Evolutionary conservation across 2,888 invertebrate species (phyloP).

Genomic region (Micoletzkya japonica): DNA sequence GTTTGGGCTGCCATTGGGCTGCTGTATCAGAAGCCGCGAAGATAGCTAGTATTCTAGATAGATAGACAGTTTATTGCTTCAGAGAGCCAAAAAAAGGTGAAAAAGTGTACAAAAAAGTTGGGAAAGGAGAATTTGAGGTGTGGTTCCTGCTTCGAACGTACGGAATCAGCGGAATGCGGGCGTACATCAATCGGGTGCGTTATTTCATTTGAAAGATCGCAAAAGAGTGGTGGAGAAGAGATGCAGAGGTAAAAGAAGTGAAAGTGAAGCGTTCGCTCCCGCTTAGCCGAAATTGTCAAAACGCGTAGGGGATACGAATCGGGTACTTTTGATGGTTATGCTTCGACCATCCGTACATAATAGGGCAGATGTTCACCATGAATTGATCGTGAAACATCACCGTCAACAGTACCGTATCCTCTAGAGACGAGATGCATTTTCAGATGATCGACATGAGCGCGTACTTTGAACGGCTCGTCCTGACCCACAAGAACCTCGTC

Average conservation of each 20-base stretch:
- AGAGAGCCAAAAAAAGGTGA: no score
- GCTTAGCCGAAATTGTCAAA: no score
- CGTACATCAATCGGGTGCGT: slow-evolving; percentile 79
- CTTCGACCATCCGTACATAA: not conserved
- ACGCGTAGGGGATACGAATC: not conserved
- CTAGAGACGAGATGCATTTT: slow-evolving; percentile 3
- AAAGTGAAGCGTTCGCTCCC: no score
- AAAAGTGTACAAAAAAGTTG: not conserved
- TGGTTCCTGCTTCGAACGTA: slow-evolving; percentile 93
- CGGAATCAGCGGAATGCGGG: slow-evolving; percentile 86
- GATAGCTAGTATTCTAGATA: no score
- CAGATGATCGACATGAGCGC: slow-evolving; percentile 30
- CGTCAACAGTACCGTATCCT: slow-evolving; percentile 7
- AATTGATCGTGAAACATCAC: no score
- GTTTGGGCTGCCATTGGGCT: no score
- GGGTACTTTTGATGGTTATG: no score
- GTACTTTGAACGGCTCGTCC: slow-evolving; percentile 29
- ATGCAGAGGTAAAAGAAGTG: no score
- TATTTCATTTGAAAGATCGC: no score
- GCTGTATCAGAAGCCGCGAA: no score
- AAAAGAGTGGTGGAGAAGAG: no score
- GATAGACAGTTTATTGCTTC: no score
- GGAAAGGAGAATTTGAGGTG: slow-evolving; percentile 13
- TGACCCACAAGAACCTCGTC: slow-evolving; percentile 30
- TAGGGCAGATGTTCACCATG: not conserved